These are phyloP conservation scores for Deroptyus accipitrinus DNA, from an alignment of 2,113 vertebrate species.

Conservation along the genomic window DNA sequence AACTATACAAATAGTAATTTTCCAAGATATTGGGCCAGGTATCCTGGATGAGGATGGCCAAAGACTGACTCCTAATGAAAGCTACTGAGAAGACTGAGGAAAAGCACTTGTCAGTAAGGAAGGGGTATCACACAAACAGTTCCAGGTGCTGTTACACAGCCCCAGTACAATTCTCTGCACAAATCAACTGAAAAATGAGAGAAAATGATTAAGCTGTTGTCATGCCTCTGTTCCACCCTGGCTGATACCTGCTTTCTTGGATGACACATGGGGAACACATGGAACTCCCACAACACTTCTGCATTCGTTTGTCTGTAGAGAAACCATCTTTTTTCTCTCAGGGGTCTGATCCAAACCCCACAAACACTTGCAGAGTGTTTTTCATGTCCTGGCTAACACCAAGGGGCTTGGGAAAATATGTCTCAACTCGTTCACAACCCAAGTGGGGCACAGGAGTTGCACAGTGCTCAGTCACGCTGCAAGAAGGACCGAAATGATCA, in stretches of 20 bases:
- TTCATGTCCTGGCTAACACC: not conserved
- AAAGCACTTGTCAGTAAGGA: not conserved
- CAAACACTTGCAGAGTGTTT: not conserved
- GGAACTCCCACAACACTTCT: not conserved
- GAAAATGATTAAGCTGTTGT: not conserved
- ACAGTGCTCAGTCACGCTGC: not conserved
- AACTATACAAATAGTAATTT: not conserved
- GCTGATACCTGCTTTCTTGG: not conserved
- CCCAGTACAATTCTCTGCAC: not conserved
- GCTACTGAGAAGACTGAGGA: not conserved
- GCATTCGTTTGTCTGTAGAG: not conserved
- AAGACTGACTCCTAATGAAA: not conserved
- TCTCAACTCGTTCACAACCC: not conserved
- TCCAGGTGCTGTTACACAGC: not conserved
- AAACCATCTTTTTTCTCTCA: not conserved
- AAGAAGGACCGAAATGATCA: not conserved
- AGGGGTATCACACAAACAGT: not conserved
- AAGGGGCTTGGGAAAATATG: not conserved
- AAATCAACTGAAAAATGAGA: not conserved
- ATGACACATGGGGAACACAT: accelerated
- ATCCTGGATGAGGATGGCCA: not conserved
- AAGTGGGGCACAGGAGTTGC: too few relatives aligned
- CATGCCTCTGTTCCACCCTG: not conserved
- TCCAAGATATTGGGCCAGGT: not conserved
- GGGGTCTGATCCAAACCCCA: not conserved